Base-by-base conservation (phyloP, 2,888 invertebrate species). In the Lasioglossum vierecki region DNA sequence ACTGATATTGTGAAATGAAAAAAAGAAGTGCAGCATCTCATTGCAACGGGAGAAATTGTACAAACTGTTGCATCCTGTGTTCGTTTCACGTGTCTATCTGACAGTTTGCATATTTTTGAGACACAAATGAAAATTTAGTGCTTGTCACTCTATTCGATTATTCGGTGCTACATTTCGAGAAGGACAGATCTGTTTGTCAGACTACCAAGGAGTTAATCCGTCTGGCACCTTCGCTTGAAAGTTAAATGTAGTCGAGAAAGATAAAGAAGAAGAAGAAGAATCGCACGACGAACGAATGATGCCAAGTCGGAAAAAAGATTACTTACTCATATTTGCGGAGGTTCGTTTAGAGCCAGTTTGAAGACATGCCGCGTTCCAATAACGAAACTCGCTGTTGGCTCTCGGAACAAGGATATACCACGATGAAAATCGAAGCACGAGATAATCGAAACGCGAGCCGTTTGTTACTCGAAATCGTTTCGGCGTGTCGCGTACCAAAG, bases 311-410 rank as follows among this genome's bases (percentile, higher is more conserved):
- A 6, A 2, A 3, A 39, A 41, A 41, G 4, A n/a, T 73, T 84
- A 88, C 88, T 88, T 81, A 88, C 88, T 83, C 88, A 89, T 89
- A 80, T 76, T 87, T 83, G 76, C 66, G 71, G 39, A 35, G 79
- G 44, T 87, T 71, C 18, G 79, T 72, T 83, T 63, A 80, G 49
- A 79, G 68, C 49, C 83, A 49, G 68, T 76, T 74, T 63, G 66
- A 72, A 44, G 72, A 89, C 87, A 89, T 89, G 85, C 68, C 78
- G 84, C 82, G 83, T 66, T 9, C 79, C 68, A 70, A 35, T 30
- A 13, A 68, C 44, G 22, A 78, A 71, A 71, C 49, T 77, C 41
- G 60, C n/a, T 22, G 5, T 35, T 49, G 35, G 11, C 11, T 35
- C 11, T 1, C 35, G 39, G 18, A 68, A 39, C 18, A 22, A 35